Evolutionary conservation across 2,888 invertebrate genomes (phyloP).

Genomic region (Priocnemis perturbator): DNA sequence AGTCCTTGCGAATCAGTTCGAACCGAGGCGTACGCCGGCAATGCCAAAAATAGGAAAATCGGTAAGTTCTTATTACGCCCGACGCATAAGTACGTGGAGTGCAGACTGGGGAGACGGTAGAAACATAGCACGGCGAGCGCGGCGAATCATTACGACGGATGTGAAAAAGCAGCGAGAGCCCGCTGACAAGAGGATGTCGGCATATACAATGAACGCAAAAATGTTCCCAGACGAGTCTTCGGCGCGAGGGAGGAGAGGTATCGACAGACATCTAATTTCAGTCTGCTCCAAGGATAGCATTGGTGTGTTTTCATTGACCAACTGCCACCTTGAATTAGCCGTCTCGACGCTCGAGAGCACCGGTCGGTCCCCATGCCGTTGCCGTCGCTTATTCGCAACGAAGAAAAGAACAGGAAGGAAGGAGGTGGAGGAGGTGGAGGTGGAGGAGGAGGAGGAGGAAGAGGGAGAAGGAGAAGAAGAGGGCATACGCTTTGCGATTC

Average conservation of each 20-base stretch:
- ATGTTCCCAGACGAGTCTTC: constrained; percentile 1
- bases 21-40: no score
- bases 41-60: no score
- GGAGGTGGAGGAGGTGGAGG: neutral
- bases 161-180: neutral
- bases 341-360: constrained; percentile 30
- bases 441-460: constrained; percentile 14
- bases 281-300: constrained; percentile 32
- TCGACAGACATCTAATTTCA: constrained; percentile 45
- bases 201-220: constrained; percentile 5
- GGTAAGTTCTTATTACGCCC: no score
- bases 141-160: no score
- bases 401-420: constrained; percentile 22
- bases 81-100: no score
- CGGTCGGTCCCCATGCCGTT: constrained; percentile 11
- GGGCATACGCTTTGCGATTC: constrained; percentile 19
- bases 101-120: no score
- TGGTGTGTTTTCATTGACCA: constrained; percentile 43
- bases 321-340: constrained; percentile 49
- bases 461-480: no score
- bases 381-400: constrained; percentile 6
- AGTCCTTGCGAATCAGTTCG: no score
- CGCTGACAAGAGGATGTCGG: neutral
- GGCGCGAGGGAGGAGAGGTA: constrained; percentile 15
- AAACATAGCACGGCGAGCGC: no score